Conservation (phyloP, 2,888 invertebrate genomes). For the Troglohyphantes excavatus region DNA sequence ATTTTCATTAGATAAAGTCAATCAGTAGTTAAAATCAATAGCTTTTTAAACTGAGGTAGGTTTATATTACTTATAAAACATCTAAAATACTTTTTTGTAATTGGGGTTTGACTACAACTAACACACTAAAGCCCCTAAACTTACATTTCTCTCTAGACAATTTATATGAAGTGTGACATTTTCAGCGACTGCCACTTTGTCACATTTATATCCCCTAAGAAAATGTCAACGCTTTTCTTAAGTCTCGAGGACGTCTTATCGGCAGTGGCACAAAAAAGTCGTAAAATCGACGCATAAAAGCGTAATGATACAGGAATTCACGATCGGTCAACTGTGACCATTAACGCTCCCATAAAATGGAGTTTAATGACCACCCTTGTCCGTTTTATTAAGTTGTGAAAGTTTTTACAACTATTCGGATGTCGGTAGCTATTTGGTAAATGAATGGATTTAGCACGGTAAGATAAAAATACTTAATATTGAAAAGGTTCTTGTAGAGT, state of each 20-base stretch:
- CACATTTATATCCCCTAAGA: background rate
- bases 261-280: background rate
- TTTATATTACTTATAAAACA: too few species aligned
- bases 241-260: slow-evolving; percentile 21
- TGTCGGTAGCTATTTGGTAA: background rate
- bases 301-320: slow-evolving; percentile 37
- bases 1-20: too few species aligned
- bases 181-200: background rate
- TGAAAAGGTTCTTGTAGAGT: too few species aligned
- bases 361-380: slow-evolving; percentile 15
- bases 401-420: slow-evolving; percentile 47
- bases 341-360: slow-evolving; percentile 49
- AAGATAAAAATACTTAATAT: too few species aligned
- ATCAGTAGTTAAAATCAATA: too few species aligned
- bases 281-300: slow-evolving; percentile 28
- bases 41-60: too few species aligned
- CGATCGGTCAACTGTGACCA: slow-evolving; percentile 54
- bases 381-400: slow-evolving; percentile 52
- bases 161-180: too few species aligned
- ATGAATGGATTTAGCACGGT: background rate
- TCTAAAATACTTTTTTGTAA: too few species aligned
- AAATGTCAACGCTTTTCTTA: background rate
- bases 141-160: too few species aligned
- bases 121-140: too few species aligned
- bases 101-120: too few species aligned